phyloP scores from a whole-genome alignment of 2,797 vertebrate species.

The Cirrhinus molitorella region DNA sequence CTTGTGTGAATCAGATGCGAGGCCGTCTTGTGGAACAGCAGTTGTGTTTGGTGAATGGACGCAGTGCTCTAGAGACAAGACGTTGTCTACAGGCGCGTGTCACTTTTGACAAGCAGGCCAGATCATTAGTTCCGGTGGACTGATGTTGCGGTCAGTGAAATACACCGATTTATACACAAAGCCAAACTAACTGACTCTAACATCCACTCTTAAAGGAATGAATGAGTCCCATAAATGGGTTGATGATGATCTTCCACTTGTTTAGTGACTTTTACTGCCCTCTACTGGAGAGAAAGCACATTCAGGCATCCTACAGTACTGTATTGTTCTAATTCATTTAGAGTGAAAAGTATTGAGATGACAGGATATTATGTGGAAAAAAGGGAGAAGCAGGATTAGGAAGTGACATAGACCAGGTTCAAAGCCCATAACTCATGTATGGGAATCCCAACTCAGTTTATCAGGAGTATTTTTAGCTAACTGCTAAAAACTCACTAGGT shows the following conservation, averaged over 20 bases:
- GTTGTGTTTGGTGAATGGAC: slow-evolving; percentile 44
- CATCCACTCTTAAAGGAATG: slow-evolving; percentile 4
- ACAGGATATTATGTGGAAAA: not conserved
- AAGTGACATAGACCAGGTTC: not conserved
- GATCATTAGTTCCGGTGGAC: slow-evolving; percentile 62
- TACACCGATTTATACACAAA: slow-evolving; percentile 29
- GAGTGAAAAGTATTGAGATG: not conserved
- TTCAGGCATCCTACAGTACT: not conserved
- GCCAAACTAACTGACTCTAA: not conserved
- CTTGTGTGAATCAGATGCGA: slow-evolving; percentile 43
- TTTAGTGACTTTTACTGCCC: slow-evolving; percentile 60
- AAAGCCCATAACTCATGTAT: not conserved
- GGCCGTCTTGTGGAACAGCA: slow-evolving; percentile 50
- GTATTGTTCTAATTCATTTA: not conserved
- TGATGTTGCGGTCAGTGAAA: slow-evolving; percentile 39
- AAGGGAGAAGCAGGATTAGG: not conserved
- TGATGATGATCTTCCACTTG: not conserved
- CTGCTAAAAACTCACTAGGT: not conserved
- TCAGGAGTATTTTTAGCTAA: not conserved
- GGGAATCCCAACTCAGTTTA: not conserved
- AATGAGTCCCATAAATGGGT: not conserved
- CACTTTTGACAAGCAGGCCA: slow-evolving; percentile 50
- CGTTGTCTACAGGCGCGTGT: slow-evolving; percentile 36
- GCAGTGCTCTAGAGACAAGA: slow-evolving; percentile 36
- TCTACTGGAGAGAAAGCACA: slow-evolving; percentile 62